Evolutionary conservation across 2,888 invertebrate genomes (phyloP).

Genomic region (Hirudinaria manillensis): DNA sequence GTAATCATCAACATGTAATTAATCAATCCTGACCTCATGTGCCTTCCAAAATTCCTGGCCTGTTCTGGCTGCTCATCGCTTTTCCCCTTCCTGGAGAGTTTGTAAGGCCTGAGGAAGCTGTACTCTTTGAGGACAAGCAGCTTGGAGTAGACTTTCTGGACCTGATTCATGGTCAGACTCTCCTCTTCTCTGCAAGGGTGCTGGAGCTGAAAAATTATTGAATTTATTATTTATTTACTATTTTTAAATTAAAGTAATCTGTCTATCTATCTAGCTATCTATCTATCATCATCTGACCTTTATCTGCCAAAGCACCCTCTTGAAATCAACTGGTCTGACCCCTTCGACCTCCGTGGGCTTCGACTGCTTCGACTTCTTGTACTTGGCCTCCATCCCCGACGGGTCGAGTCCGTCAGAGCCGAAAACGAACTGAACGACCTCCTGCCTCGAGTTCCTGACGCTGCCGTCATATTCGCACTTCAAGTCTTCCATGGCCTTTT

Average conservation of each 20-base stretch:
- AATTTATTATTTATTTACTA: too few species aligned
- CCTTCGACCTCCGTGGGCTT: constrained; percentile 52
- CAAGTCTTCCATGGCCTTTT: constrained; percentile 85
- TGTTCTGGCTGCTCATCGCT: constrained; percentile 1
- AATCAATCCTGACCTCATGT: constrained; percentile 25
- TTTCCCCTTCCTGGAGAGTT: neutral
- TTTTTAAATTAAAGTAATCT: too few species aligned
- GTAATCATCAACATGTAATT: too few species aligned
- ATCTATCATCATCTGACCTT: constrained; percentile 41
- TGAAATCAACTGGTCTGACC: constrained; percentile 60
- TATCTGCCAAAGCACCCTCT: constrained; percentile 75
- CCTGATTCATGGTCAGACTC: constrained; percentile 58
- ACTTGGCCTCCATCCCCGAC: constrained; percentile 63
- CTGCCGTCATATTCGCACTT: constrained; percentile 92
- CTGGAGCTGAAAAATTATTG: constrained; percentile 56
- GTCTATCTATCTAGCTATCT: too few species aligned
- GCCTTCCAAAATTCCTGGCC: constrained; percentile 32
- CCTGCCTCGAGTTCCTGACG: constrained; percentile 82
- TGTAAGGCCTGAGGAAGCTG: neutral
- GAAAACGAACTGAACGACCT: constrained; percentile 86
- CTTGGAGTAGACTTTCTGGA: constrained; percentile 42
- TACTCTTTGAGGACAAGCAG: neutral
- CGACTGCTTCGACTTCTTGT: constrained; percentile 49
- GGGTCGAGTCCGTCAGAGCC: constrained; percentile 89
- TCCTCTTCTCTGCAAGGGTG: constrained; percentile 67